Conservation (phyloP, 2,888 invertebrate species). For the Amblyteles armatorius region DNA sequence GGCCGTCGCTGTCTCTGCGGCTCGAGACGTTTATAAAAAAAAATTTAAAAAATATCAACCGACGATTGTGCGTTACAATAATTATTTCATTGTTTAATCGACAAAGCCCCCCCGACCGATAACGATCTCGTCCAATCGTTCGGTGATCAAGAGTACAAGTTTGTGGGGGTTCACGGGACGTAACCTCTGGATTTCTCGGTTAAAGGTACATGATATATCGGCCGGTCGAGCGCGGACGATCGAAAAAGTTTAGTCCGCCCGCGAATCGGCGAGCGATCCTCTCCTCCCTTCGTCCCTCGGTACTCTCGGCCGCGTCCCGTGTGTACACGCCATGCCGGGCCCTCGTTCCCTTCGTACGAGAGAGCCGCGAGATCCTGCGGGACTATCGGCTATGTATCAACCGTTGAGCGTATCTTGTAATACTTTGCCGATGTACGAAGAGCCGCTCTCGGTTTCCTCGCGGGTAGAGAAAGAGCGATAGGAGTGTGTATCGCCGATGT, state of each 20-base stretch:
- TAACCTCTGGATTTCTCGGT: slow-evolving; percentile 46
- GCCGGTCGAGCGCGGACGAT: slow-evolving; percentile 54
- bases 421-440: slow-evolving; percentile 62
- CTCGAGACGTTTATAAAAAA: background rate
- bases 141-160: slow-evolving; percentile 57
- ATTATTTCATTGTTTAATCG: slow-evolving; percentile 56
- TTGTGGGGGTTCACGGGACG: slow-evolving; percentile 51
- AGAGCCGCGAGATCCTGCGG: slow-evolving; percentile 49
- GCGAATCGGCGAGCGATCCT: slow-evolving; percentile 30
- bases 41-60: background rate
- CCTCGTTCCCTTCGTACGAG: background rate
- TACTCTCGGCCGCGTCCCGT: slow-evolving; percentile 4
- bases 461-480: slow-evolving; percentile 34
- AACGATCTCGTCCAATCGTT: slow-evolving; percentile 52
- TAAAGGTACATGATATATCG: slow-evolving; percentile 56
- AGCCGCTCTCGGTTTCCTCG: slow-evolving; percentile 19
- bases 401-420: slow-evolving; percentile 68
- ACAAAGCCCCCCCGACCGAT: slow-evolving; percentile 26
- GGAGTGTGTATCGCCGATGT: slow-evolving; percentile 65
- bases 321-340: background rate
- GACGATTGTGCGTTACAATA: slow-evolving; percentile 19
- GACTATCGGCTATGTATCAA: slow-evolving; percentile 71
- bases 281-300: background rate
- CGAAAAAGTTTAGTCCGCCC: slow-evolving; percentile 61
- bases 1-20: background rate